Evolutionary conservation across 1,140 invertebrate genomes (phyloP), one percentile per base, ranked within the genome.

Genomic region (Scaptomyza pallida): DNA sequence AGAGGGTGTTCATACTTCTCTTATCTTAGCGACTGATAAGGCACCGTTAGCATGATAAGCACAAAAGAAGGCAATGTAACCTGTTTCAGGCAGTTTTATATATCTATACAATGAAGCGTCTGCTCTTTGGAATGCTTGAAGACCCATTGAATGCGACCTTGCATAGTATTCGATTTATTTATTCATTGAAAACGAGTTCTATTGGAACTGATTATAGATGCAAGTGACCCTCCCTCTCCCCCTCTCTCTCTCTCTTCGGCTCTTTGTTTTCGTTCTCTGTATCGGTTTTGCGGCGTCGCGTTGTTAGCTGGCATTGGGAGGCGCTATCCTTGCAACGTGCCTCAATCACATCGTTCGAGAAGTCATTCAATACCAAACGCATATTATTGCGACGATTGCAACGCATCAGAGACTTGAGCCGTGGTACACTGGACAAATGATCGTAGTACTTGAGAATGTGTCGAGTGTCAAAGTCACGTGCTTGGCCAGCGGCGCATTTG

Each of bases 361-460:
- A 71, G 6, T 78, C 78, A 19, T 89, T 61, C 12, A 75, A 62
- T 8, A 70, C 62, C 3, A 79, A 33, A 3, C 63, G 78, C 51
- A 69, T 54, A 17, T 47, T 45, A 19, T 63, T 82, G 8, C 30
- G 60, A 0, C 72, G 65, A 17, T 45, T 26, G 40, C 71, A 50
- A 3, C 71, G 23, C 30, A 77, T 37, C 73, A 89, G 56, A 4
- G 72, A 30, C 13, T 68, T 77, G 5, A 75, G 51, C 0, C 77
- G 68, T 2, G 89, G 88, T 30, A 90, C 75, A 33, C 51, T 61
- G 16, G 55, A 35, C 26, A 90, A 41, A 8, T 77, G 57, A 19
- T 89, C 75, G 19, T 73, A 90, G 54, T 73, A 90, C 21, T 86
- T 79, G 1, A 85, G 16, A 6, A 89, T 60, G 6, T 47, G 78